Percentiles rank a stretch among this genome's conserved stretches.
These are phyloP conservation scores for Styela clava DNA, from an alignment of 23 tunicate species.

Conservation along the genomic window DNA sequence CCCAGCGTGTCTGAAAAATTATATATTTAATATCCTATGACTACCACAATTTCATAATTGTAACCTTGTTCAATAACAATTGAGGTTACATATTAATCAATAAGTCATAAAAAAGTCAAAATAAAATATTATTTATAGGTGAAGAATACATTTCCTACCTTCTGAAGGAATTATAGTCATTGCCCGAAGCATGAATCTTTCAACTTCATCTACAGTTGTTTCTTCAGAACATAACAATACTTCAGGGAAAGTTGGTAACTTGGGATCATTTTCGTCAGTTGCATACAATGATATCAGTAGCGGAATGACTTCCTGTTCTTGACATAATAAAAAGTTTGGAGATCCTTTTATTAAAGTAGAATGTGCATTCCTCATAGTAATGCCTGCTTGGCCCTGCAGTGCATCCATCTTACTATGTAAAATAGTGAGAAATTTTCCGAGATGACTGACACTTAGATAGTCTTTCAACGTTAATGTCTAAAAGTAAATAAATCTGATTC, in stretches of 20 bases:
- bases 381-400: not conserved
- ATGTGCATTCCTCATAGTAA: not conserved
- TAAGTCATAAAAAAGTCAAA: no score
- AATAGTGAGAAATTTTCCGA: conserved; percentile 36
- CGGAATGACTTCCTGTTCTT: conserved; percentile 31
- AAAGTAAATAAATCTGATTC: conserved; percentile 3
- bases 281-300: conserved; percentile 40
- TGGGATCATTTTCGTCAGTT: conserved; percentile 26
- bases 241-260: conserved; percentile 50
- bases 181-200: conserved; percentile 42
- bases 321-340: conserved; percentile 54
- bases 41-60: no score
- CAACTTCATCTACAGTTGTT: conserved; percentile 54
- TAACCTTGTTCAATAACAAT: no score
- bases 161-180: not conserved
- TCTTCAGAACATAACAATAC: conserved; percentile 44
- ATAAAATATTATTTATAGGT: no score
- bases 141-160: no score
- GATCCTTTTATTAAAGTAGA: conserved; percentile 9
- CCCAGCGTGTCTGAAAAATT: no score
- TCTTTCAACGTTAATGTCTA: conserved; percentile 58
- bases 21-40: no score
- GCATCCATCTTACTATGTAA: conserved; percentile 6
- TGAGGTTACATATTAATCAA: no score
- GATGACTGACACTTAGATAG: conserved; percentile 51